A percentile compares a stretch with the other conserved stretches of the same genome.
These are phyloP conservation scores for Notothenia rossii DNA, from an alignment of 2,113 vertebrate species.

Conservation along the genomic window DNA sequence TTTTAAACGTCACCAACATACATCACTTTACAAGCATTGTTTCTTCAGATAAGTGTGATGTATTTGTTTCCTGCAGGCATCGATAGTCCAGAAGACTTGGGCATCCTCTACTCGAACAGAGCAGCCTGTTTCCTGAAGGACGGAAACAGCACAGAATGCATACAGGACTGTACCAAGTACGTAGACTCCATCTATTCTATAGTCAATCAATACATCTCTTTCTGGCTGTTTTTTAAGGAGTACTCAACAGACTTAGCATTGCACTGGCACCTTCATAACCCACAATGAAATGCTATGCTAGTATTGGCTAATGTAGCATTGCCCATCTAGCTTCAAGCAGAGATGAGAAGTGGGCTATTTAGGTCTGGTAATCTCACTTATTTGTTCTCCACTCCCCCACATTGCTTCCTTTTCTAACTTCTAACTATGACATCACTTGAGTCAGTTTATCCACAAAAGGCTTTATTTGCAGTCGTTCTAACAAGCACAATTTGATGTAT, in stretches of 20 bases:
- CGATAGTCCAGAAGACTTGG: conserved; percentile 88
- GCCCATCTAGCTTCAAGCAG: background rate
- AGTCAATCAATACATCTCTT: background rate
- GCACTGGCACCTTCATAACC: background rate
- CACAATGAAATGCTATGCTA: background rate
- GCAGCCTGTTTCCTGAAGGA: conserved; percentile 95
- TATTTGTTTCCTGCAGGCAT: conserved; percentile 83
- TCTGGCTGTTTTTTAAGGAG: background rate
- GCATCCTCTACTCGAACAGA: conserved; percentile 95
- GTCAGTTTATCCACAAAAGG: background rate
- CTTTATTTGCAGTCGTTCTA: background rate
- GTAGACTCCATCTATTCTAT: conserved; percentile 1
- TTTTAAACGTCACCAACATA: background rate
- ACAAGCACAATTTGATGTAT: background rate
- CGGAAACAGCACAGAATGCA: conserved; percentile 92
- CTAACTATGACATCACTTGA: background rate
- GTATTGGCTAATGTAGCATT: background rate
- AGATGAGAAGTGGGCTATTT: too few species aligned
- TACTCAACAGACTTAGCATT: background rate
- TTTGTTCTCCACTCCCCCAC: background rate
- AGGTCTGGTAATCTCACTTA: background rate
- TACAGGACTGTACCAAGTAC: conserved; percentile 95
- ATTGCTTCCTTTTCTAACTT: too few species aligned
- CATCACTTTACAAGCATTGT: background rate
- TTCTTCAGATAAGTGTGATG: conserved; percentile 38